Base-by-base conservation (phyloP, 2,797 vertebrate species). In the Alcedo atthis region DNA sequence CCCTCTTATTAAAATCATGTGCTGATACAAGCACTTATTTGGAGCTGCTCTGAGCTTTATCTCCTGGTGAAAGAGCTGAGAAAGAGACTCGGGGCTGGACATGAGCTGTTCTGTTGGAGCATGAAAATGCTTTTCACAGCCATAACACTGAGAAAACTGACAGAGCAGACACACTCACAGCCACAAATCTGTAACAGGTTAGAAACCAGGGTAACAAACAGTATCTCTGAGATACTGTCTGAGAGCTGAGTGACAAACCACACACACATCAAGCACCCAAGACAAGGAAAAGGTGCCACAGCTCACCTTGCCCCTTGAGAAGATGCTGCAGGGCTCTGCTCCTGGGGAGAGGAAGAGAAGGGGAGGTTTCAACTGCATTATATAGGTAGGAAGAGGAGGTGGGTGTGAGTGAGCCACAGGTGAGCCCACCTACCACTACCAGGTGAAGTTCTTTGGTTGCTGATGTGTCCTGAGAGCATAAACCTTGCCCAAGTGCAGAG, bases 271-370 rank as follows among this genome's bases (percentile, higher is more conserved):
- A 21, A 30, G 16, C 32, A 66, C 3, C 16, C 15, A 19, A 26
- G 43, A 40, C 18, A 15, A 61, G 62, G 26, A 40, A 17, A 5
- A 5, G 0, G 3, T 11, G n/a, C 35, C 69, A 68, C 12, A 53
- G 68, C n/a, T 37, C 21, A 19, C 5, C 5, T 28, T 46, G 20
- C 3, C 15, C 24, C 26, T 3, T 3, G 5, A n/a, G 16, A 15
- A 33, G 10, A 6, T 2, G 2, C 3, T 17, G 2, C 0, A 73
- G n/a, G 8, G 12, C 33, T 53, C 33, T 24, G 1, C 13, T 28
- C 5, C 20, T 37, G 5, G 1, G 5, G 4, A 18, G 42, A 5
- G 15, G 10, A n/a, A 33, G 2, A 0, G 1, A 6, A 2, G 6
- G 5, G 1, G 8, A 2, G 6, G 5, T 20, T 64, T 25, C 6